Evolutionary conservation across 2,113 vertebrate species (phyloP).

Genomic region (Pterocles orientalis): DNA sequence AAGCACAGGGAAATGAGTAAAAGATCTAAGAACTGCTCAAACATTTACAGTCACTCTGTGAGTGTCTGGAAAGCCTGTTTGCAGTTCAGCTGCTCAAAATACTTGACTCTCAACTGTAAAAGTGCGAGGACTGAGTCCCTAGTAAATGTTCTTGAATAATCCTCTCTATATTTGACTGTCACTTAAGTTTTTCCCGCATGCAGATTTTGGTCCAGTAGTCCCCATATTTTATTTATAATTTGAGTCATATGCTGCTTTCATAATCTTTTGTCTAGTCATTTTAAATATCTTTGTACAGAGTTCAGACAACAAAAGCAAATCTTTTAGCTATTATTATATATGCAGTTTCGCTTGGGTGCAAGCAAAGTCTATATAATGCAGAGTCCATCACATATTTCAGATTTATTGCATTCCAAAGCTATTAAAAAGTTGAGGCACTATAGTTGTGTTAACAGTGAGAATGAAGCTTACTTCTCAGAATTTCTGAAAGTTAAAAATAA

Average conservation of each 20-base stretch:
- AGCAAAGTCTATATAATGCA: background rate
- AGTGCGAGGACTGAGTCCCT: background rate
- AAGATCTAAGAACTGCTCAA: background rate
- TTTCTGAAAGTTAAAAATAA: slow-evolving; percentile 12
- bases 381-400: background rate
- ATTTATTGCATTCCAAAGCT: background rate
- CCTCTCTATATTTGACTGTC: background rate
- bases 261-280: slow-evolving; percentile 58
- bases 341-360: background rate
- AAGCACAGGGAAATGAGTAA: background rate
- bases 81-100: background rate
- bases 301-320: background rate
- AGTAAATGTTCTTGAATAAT: background rate
- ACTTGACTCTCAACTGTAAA: background rate
- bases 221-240: slow-evolving; percentile 28
- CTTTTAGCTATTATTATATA: background rate
- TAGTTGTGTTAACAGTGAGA: background rate
- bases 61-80: background rate
- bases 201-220: background rate
- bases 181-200: background rate
- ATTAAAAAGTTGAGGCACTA: background rate
- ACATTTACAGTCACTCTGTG: background rate
- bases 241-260: slow-evolving; percentile 17
- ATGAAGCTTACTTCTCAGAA: background rate
- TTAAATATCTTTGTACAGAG: background rate